A percentile compares a stretch with the other conserved stretches of the same genome.
Evolutionary conservation across 2,797 vertebrate genomes (phyloP).

Genomic region (Trematomus bernacchii): DNA sequence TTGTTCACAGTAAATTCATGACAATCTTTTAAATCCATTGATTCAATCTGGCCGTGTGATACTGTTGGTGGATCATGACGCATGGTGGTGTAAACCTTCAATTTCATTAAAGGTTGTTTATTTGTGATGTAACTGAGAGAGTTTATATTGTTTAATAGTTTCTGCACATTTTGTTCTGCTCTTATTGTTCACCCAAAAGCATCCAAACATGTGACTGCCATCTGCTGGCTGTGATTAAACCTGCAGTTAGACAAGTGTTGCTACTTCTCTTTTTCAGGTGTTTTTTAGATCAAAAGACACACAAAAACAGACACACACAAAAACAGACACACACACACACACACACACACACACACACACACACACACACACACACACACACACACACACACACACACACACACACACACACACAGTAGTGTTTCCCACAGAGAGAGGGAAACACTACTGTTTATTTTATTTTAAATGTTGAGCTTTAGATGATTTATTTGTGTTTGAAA

Average conservation of each 20-base stretch:
- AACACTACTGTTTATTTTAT: too few species aligned
- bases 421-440: too few species aligned
- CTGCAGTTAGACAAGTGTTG: not conserved
- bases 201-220: conserved; percentile 44
- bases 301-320: not conserved
- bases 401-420: too few species aligned
- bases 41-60: not conserved
- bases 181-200: not conserved
- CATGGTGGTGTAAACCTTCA: too few species aligned
- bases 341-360: too few species aligned
- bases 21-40: conserved; percentile 2
- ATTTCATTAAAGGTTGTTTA: not conserved
- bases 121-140: not conserved
- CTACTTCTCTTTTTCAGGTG: not conserved
- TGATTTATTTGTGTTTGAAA: too few species aligned
- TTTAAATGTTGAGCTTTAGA: not conserved
- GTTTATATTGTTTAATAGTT: not conserved
- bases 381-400: too few species aligned
- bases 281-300: not conserved
- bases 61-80: not conserved
- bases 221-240: conserved; percentile 54
- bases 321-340: not conserved
- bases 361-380: too few species aligned
- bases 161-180: conserved; percentile 33
- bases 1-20: conserved; percentile 7